Conservation (phyloP, 2,113 vertebrate genomes). For the Actinemys pallida region DNA sequence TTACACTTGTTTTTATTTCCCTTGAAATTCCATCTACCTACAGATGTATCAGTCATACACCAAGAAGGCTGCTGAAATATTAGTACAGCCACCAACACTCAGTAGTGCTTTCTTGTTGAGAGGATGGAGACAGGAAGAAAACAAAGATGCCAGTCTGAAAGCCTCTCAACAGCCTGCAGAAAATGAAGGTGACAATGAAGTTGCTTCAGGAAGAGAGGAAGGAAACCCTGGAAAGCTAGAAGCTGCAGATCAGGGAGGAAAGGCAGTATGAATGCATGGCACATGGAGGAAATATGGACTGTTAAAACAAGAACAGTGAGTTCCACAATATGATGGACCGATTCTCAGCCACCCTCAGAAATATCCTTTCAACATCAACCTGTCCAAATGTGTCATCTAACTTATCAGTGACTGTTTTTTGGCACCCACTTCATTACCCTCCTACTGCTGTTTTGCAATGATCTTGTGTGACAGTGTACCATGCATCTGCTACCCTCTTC, state of each 20-base stretch:
- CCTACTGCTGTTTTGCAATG: background rate
- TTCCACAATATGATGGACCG: background rate
- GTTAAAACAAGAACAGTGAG: background rate
- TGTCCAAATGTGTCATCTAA: background rate
- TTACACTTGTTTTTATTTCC: background rate
- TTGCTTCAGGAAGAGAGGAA: background rate
- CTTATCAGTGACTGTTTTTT: background rate
- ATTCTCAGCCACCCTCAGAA: background rate
- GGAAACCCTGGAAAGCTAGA: background rate
- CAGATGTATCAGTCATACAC: background rate
- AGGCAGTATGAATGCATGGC: rapidly evolving
- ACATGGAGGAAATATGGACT: background rate
- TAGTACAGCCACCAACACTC: background rate
- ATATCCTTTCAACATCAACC: background rate
- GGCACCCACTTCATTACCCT: background rate
- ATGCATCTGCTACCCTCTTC: background rate
- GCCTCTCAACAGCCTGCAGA: background rate
- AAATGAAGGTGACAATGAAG: background rate
- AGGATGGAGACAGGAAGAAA: background rate
- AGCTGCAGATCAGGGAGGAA: background rate
- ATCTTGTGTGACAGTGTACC: background rate
- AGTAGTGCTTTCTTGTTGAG: background rate
- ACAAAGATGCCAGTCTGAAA: background rate
- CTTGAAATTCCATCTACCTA: background rate
- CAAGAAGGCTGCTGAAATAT: background rate